Conservation (phyloP, 2,113 vertebrate species). For the Sapajus apella region DNA sequence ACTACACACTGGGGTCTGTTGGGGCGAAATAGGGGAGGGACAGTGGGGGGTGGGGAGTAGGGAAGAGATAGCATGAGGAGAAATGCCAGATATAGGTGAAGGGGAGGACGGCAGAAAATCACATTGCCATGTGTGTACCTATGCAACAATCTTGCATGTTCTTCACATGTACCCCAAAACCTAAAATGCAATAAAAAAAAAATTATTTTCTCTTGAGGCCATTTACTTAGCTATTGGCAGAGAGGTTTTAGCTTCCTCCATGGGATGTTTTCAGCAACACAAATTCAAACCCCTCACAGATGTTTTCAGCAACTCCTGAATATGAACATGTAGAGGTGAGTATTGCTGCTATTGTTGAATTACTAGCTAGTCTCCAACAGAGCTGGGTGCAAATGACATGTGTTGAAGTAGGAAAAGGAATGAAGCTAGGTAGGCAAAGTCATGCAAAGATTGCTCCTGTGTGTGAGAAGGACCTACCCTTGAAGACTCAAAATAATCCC, state of each 20-base stretch:
- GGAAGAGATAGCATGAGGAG: no score
- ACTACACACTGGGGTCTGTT: no score
- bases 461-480: background rate
- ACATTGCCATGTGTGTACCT: no score
- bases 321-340: accelerated
- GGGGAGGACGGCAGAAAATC: no score
- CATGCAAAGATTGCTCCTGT: no score
- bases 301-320: background rate
- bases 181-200: no score
- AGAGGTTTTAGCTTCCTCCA: background rate
- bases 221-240: background rate
- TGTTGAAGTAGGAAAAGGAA: background rate
- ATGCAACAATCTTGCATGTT: no score
- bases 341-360: background rate
- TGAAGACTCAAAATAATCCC: background rate
- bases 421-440: background rate
- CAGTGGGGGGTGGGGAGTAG: no score
- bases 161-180: no score
- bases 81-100: no score
- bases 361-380: background rate
- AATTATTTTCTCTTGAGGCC: conserved; percentile 18
- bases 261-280: background rate
- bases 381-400: background rate
- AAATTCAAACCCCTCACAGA: conserved; percentile 29
- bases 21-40: no score